Evolutionary conservation across 2,888 invertebrate genomes (phyloP), one percentile per base, ranked within the genome.

Genomic region (Epistrophe eligans): DNA sequence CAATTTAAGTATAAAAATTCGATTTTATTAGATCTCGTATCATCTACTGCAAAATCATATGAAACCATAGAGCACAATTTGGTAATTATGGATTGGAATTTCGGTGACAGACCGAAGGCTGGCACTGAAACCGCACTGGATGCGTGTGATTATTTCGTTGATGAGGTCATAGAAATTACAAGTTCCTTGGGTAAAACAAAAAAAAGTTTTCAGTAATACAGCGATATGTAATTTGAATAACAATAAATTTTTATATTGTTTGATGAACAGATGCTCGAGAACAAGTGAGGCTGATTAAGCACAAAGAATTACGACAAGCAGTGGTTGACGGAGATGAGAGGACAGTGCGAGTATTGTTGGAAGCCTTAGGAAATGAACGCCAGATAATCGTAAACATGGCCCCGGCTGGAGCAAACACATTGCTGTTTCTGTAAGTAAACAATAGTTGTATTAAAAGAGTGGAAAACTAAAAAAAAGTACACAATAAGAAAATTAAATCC

Each of bases 381-480:
- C 96, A 96, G 71, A 95, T 95, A 67, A 94, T 98, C 73, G 95
- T 97, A 89, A 98, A 98, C 92, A 95, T 97, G 94, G 96, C 98
- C 4, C 97, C 97, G 0, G 96, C 96, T 82, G 98, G 98, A 0
- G 97, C 97, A 24, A 97, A 97, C 90, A 98, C 98, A 0, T 93
- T 98, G 85, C 93, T 99, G 40, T 98, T 97, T 91, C 95, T 96
- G 97, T 97, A 91, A 95, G 96, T 94, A 43, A n/a, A 13, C 10
- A 40, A 19, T 4, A 19, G 6, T 50, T 50, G 5, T 50, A 11
- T 50, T 50, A 19, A 50, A 50, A 48, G 9, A 17, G 1, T 9
- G 17, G 0, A 17, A 17, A 48, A 10, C 4, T n/a, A n/a, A 48
- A 43, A 43, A 43, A 43, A 15, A 48, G 17, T n/a, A 48, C 1